Evolutionary conservation across 2,797 vertebrate genomes (phyloP), one percentile per base, ranked within the genome.

Genomic region (Xenopus petersii): DNA sequence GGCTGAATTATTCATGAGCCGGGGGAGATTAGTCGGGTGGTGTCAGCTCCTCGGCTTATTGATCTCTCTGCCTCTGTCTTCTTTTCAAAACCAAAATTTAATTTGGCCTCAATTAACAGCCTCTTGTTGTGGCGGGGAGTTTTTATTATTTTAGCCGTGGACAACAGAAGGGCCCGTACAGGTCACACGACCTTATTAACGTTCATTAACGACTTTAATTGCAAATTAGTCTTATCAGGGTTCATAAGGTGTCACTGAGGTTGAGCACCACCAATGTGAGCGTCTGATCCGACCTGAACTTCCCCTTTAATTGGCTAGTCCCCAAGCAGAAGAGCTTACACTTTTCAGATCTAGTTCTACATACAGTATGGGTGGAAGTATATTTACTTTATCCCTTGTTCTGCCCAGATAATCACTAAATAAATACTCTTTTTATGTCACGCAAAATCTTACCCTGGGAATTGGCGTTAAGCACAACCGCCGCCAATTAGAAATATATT

Each of bases 361-460:
- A 42, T 6, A 9, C 36, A 42, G 6, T 0, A 10, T 9, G 33
- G 64, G n/a, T 2, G 0, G n/a, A 6, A 73, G 36, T 64, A 21
- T 10, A 0, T 65, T 70, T 81, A 5, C 73, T 78, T 84, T 77
- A 65, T 70, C 17, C 77, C 51, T n/a, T 75, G 6, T 81, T 80
- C 0, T 59, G 36, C 81, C 80, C 78, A 85, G 71, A 82, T 88
- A 86, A 88, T 91, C 88, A 84, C 77, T 42, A 82, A 73, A 75
- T 81, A 36, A 85, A 88, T 87, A 85, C 64, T 79, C 79, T 83
- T 82, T 30, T 80, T 85, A 85, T 81, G 82, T 82, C 51, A 73
- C 81, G 73, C 82, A 83, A 91, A 91, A 79, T 84, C 89, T 88
- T 86, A 84, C 83, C 85, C 79, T 66, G 88, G 89, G 88, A 90